Evolutionary conservation across 1,140 invertebrate genomes (phyloP), one percentile per base, ranked within the genome.

Genomic region (Drosophila kurseongensis): DNA sequence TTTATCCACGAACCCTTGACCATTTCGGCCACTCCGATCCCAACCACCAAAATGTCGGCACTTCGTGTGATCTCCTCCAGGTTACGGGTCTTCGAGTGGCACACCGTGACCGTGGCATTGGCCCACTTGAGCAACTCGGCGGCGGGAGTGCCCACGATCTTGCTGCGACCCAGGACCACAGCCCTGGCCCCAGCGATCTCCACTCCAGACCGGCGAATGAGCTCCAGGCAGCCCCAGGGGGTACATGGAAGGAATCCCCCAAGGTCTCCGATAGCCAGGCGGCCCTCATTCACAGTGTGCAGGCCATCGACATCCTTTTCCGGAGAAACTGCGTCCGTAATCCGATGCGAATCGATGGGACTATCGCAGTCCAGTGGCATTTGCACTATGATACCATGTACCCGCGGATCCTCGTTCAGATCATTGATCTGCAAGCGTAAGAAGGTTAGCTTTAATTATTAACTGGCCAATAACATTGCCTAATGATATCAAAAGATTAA

Each of bases 1-100:
- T 99, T 99, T 45, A 99, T 96, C 99, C 99, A 99, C 52, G 96
- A 96, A 0, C 96, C 97, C 92, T 97, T 97, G 0, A 99, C 98
- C 93, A 99, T 94, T 93, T 98, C 95, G 7, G 98, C 94, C 85
- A 96, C 94, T 0, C 99, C 99, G 80, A 99, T 98, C 3, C 95
- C 99, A 5, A 99, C 98, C 7, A 99, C 97, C 50, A 99, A 92
- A 89, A 99, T 99, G 93, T 99, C 99, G 16, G 98, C 99, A 78
- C 94, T 93, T 65, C 93, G 93, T 92, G 98, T 97, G 77, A 97
- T 94, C 93, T 95, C 93, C 52, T 95, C 94, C 36, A 99, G 93
- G 92, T 98, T 95, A 80, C 95, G 95, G 0, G 98, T 99, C 93
- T 95, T 97, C 0, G 98, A 99, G 93, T 99, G 99, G 85, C 98